Conservation (phyloP, 2,888 invertebrate species). For the Myathropa florea region DNA sequence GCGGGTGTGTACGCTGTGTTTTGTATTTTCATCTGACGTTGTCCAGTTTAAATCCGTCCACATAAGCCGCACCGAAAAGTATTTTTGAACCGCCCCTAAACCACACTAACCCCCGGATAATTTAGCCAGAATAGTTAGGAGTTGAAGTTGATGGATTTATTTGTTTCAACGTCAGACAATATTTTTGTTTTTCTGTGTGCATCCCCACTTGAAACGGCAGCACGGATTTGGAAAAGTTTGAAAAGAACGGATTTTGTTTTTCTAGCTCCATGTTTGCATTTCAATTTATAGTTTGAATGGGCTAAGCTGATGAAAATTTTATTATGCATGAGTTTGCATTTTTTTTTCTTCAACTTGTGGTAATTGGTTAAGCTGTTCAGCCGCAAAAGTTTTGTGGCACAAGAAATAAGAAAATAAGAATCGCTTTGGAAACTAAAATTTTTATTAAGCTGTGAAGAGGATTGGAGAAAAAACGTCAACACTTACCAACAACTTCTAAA, state of each 20-base stretch:
- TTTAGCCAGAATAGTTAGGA: constrained; percentile 3
- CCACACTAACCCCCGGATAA: constrained; percentile 24
- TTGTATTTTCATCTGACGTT: background rate
- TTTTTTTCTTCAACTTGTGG: background rate
- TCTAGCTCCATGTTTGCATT: background rate
- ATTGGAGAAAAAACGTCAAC: background rate
- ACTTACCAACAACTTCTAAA: constrained; percentile 90
- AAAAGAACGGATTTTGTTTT: constrained; percentile 5
- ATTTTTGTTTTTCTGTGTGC: background rate
- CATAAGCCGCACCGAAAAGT: background rate
- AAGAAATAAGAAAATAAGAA: background rate
- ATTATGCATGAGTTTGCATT: background rate
- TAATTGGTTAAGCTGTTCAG: background rate
- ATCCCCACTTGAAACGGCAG: background rate
- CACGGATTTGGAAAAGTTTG: constrained; percentile 45
- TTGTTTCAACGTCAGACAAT: background rate
- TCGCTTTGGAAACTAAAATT: background rate
- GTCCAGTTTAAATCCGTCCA: background rate
- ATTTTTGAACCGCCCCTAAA: background rate
- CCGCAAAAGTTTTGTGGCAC: background rate
- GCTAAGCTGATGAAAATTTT: constrained; percentile 8
- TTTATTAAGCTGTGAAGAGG: background rate
- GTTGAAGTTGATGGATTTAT: constrained; percentile 46
- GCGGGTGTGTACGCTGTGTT: background rate
- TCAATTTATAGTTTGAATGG: constrained; percentile 44